These are phyloP conservation scores for Drosophila navojoa DNA, from an alignment of 1,140 invertebrate genomes.

Conservation along the genomic window DNA sequence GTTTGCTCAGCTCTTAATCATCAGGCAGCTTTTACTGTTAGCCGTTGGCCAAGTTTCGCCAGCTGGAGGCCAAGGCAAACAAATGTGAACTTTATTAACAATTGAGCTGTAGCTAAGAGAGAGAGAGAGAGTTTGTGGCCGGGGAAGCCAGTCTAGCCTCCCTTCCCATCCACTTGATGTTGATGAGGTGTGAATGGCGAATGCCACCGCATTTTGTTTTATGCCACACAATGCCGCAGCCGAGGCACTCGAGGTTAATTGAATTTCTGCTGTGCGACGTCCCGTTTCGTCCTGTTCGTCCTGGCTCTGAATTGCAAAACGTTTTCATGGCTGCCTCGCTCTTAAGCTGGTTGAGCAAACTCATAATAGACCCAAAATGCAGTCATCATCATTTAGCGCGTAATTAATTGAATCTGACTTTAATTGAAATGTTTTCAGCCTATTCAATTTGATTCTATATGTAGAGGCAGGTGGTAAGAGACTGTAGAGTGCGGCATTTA, in stretches of 20 bases:
- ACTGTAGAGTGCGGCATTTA: too few species aligned
- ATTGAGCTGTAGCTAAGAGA: constrained; percentile 7
- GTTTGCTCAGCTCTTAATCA: constrained; percentile 79
- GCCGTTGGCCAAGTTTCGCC: constrained; percentile 37
- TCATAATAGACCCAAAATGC: constrained; percentile 47
- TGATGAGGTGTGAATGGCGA: constrained; percentile 79
- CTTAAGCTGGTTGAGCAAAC: constrained; percentile 68
- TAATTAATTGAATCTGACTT: constrained; percentile 76
- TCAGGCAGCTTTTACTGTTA: constrained; percentile 58
- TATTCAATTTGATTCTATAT: constrained; percentile 26
- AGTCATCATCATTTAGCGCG: constrained; percentile 44
- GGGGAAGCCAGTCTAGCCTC: constrained; percentile 7
- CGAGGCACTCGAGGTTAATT: constrained; percentile 77
- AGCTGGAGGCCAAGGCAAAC: constrained; percentile 23
- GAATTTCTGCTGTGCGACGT: constrained; percentile 64
- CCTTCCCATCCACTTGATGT: constrained; percentile 29
- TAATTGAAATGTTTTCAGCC: constrained; percentile 70
- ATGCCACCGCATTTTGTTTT: constrained; percentile 73
- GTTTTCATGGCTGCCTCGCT: constrained; percentile 48
- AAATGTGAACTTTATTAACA: constrained; percentile 48
- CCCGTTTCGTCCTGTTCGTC: not conserved
- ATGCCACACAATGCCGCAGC: constrained; percentile 62
- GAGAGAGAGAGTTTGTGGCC: constrained; percentile 14
- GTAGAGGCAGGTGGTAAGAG: too few species aligned
- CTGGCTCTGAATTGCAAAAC: constrained; percentile 56